Conservation (phyloP, 2,888 invertebrate species). For the Apoda limacodes region DNA sequence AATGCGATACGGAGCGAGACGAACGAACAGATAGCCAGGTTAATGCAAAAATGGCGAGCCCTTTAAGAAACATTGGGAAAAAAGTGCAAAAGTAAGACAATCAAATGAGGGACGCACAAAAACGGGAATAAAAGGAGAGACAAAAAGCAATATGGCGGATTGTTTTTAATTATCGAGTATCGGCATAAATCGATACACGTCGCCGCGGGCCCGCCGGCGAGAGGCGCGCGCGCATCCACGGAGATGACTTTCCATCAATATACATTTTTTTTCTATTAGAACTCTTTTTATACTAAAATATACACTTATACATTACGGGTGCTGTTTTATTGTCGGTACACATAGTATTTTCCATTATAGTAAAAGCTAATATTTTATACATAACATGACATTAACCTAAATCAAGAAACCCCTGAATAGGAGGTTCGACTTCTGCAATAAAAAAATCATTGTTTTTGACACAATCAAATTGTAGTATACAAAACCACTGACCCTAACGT, state of each 20-base stretch:
- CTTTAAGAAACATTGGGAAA: conserved; percentile 38
- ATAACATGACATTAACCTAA: too few relatives aligned
- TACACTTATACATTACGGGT: too few relatives aligned
- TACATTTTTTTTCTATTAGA: conserved; percentile 8
- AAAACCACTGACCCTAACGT: too few relatives aligned
- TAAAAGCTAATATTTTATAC: too few relatives aligned
- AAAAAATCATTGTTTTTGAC: too few relatives aligned
- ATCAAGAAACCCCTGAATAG: too few relatives aligned
- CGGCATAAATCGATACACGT: conserved; percentile 67
- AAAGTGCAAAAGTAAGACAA: conserved; percentile 54
- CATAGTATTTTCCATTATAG: too few relatives aligned
- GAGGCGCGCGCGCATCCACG: conserved; percentile 30
- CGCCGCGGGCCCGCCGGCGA: conserved; percentile 55
- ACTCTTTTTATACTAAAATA: too few relatives aligned
- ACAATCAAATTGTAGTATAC: too few relatives aligned
- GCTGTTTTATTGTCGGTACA: too few relatives aligned
- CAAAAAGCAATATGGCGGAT: conserved; percentile 68
- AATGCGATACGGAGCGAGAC: conserved; percentile 38
- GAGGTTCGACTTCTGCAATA: too few relatives aligned
- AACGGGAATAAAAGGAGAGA: conserved; percentile 59
- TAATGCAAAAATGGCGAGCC: conserved; percentile 43
- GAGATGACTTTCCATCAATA: conserved; percentile 25
- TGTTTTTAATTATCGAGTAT: conserved; percentile 71
- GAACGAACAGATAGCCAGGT: conserved; percentile 42
- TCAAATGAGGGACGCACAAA: conserved; percentile 68